These are phyloP conservation scores for Kryptolebias ocellatus DNA, from an alignment of 2,797 vertebrate species.

Conservation along the genomic window DNA sequence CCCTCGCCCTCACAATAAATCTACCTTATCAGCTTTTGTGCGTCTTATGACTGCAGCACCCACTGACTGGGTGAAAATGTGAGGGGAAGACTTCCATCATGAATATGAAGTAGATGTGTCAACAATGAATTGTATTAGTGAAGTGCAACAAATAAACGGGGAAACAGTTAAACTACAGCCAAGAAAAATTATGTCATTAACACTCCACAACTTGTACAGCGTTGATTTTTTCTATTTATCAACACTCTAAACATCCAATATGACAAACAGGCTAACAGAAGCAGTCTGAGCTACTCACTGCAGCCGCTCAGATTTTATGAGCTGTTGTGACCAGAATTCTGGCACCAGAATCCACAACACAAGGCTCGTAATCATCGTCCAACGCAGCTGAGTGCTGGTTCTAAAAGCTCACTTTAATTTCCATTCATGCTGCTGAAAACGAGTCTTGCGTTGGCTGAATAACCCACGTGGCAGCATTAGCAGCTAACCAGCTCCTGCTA, in stretches of 20 bases:
- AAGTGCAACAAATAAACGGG: not conserved
- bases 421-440: constrained; percentile 45
- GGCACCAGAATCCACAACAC: constrained; percentile 25
- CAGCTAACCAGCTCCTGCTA: constrained; percentile 32
- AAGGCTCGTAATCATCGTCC: constrained; percentile 33
- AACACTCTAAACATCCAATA: constrained; percentile 30
- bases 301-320: constrained; percentile 27
- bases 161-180: constrained; percentile 2
- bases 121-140: constrained; percentile 1
- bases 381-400: constrained; percentile 21
- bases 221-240: constrained; percentile 28
- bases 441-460: constrained; percentile 39
- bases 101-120: constrained; percentile 14
- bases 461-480: constrained; percentile 39
- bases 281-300: constrained; percentile 22
- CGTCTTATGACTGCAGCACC: constrained; percentile 26
- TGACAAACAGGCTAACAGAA: constrained; percentile 29
- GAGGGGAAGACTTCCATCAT: constrained; percentile 24
- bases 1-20: constrained; percentile 52
- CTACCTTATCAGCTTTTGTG: constrained; percentile 47
- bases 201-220: constrained; percentile 21
- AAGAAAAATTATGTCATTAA: constrained; percentile 20
- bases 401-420: constrained; percentile 45
- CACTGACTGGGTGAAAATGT: constrained; percentile 13
- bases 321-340: constrained; percentile 27